Evolutionary conservation across 2,797 vertebrate species (phyloP).

Genomic region (Sebastes dallii): DNA sequence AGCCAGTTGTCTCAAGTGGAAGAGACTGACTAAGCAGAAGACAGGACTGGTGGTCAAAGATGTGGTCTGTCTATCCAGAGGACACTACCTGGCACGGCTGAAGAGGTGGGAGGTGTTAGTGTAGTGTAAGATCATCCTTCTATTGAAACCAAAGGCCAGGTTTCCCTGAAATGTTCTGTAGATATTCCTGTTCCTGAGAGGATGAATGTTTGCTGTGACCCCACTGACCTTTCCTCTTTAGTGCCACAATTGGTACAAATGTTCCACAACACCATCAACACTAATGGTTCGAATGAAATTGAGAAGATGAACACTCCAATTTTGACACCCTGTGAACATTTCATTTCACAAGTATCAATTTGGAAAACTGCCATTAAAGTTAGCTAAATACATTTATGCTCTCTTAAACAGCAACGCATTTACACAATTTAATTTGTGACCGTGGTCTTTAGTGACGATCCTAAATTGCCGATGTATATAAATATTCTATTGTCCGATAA

Average conservation of each 20-base stretch:
- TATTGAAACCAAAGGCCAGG: not conserved
- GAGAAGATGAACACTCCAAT: not conserved
- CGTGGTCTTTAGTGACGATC: not conserved
- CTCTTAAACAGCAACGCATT: not conserved
- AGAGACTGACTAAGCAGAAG: slow-evolving; percentile 23
- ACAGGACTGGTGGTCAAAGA: slow-evolving; percentile 72
- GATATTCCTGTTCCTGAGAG: not conserved
- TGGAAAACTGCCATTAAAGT: not conserved
- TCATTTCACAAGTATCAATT: not conserved
- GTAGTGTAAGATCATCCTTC: not conserved
- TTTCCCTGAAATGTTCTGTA: not conserved
- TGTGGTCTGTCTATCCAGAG: slow-evolving; percentile 67
- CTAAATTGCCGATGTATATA: not conserved
- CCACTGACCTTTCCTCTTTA: not conserved
- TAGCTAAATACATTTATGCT: not conserved
- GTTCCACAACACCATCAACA: not conserved
- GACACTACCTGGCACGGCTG: slow-evolving; percentile 34
- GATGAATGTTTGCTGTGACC: not conserved
- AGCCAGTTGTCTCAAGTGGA: slow-evolving; percentile 58
- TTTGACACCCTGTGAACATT: not conserved
- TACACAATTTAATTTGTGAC: not conserved
- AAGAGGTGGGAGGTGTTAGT: slow-evolving; percentile 46
- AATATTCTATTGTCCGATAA: not conserved
- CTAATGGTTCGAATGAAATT: not conserved
- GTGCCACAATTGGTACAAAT: not conserved